Conservation (phyloP, 1,140 invertebrate genomes). For the Leptinotarsa texana region DNA sequence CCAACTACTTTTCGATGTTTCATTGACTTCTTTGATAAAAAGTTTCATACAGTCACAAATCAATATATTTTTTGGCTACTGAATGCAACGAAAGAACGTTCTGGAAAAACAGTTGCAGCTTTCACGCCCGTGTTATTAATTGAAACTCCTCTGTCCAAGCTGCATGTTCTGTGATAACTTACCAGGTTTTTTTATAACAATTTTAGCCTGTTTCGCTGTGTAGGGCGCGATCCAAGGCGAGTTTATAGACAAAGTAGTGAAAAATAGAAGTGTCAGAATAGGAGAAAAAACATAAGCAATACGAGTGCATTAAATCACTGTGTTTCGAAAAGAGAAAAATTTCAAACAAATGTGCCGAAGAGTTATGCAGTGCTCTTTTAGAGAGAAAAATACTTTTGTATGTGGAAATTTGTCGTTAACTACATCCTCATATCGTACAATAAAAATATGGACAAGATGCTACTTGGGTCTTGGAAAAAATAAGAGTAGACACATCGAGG, state of each 20-base stretch:
- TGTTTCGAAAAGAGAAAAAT: constrained; percentile 25
- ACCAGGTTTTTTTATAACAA: constrained; percentile 57
- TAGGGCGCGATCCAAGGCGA: constrained; percentile 56
- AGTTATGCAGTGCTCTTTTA: constrained; percentile 51
- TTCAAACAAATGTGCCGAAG: constrained; percentile 45
- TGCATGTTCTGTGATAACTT: constrained; percentile 56
- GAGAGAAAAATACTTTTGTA: constrained; percentile 33
- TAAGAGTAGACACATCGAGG: constrained; percentile 23
- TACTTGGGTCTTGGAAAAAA: constrained; percentile 47
- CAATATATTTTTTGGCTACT: no score
- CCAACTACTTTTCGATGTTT: no score
- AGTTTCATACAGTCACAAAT: no score
- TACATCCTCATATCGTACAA: constrained; percentile 10
- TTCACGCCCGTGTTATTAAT: constrained; percentile 37
- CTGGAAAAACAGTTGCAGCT: no score
- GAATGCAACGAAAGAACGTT: no score
- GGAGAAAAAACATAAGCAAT: constrained; percentile 56
- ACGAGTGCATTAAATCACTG: constrained; percentile 48
- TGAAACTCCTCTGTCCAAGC: constrained; percentile 55
- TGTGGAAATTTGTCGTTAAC: constrained; percentile 19
- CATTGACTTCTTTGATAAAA: no score
- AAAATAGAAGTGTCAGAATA: constrained; percentile 59
- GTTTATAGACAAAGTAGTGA: constrained; percentile 57
- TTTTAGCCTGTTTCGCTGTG: constrained; percentile 58
- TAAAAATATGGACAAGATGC: constrained; percentile 43